Evolutionary conservation across 2,888 invertebrate genomes (phyloP).

Genomic region (Stenotaenia linearis): DNA sequence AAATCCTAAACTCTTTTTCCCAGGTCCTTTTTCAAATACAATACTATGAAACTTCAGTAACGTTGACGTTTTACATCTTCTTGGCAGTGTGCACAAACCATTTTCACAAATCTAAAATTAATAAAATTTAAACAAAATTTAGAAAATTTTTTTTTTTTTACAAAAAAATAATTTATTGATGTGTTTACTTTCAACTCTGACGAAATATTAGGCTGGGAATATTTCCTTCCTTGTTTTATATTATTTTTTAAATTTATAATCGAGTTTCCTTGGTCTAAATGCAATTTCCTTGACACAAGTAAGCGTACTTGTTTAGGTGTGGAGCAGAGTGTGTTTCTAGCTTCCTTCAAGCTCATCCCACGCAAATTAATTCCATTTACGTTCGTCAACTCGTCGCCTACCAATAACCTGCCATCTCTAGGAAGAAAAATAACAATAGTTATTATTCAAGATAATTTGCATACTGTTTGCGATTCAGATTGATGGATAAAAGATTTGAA

Average conservation of each 20-base stretch:
- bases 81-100: slow-evolving; percentile 41
- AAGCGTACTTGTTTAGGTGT: slow-evolving; percentile 46
- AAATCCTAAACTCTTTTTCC: slow-evolving; percentile 79
- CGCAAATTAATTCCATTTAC: slow-evolving; percentile 76
- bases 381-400: slow-evolving; percentile 84
- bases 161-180: neutral
- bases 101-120: slow-evolving; percentile 37
- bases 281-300: slow-evolving; percentile 29
- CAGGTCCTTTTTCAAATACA: slow-evolving; percentile 73
- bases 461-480: too few species aligned
- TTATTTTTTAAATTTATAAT: neutral
- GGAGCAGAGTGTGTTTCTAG: slow-evolving; percentile 53
- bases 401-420: slow-evolving; percentile 72
- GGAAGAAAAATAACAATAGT: slow-evolving; percentile 18
- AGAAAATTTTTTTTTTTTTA: neutral
- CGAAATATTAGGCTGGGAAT: neutral
- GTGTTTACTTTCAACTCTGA: neutral
- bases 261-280: neutral
- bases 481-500: too few species aligned
- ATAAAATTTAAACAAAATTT: neutral
- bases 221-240: neutral
- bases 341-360: slow-evolving; percentile 63
- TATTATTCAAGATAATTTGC: too few species aligned
- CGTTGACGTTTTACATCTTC: slow-evolving; percentile 39
- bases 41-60: slow-evolving; percentile 49